These are phyloP conservation scores for Lasioglossum morio DNA, from an alignment of 2,888 invertebrate genomes.

Conservation along the genomic window DNA sequence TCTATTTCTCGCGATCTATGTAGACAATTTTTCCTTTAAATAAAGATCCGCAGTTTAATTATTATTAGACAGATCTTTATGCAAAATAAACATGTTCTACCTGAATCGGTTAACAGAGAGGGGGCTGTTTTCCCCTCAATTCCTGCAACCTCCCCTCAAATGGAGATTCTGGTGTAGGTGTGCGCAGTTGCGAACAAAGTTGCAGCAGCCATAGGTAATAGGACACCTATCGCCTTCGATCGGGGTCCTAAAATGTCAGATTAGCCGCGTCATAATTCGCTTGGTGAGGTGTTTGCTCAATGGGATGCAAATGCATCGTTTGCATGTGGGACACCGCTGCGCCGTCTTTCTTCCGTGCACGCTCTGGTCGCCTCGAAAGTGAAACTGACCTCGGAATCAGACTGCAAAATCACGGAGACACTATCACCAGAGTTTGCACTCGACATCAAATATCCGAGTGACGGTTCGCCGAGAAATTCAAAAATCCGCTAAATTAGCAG, in stretches of 20 bases:
- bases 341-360: slow-evolving; percentile 14
- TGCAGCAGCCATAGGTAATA: neutral
- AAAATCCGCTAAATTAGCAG: neutral
- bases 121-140: too few relatives aligned
- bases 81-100: too few relatives aligned
- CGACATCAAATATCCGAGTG: neutral
- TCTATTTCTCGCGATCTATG: too few relatives aligned
- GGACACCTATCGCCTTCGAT: slow-evolving; percentile 7
- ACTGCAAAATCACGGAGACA: neutral
- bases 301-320: slow-evolving; percentile 43
- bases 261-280: slow-evolving; percentile 24
- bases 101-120: too few relatives aligned
- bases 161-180: too few relatives aligned
- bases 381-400: slow-evolving; percentile 12
- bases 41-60: too few relatives aligned
- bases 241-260: slow-evolving; percentile 32
- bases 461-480: neutral
- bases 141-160: too few relatives aligned
- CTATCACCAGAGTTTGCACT: neutral
- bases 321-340: slow-evolving; percentile 22
- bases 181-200: neutral
- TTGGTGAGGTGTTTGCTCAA: slow-evolving; percentile 21
- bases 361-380: slow-evolving; percentile 19
- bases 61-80: too few relatives aligned
- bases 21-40: too few relatives aligned